Base-by-base conservation (phyloP, 2,797 vertebrate genomes). In the Dermochelys coriacea region DNA sequence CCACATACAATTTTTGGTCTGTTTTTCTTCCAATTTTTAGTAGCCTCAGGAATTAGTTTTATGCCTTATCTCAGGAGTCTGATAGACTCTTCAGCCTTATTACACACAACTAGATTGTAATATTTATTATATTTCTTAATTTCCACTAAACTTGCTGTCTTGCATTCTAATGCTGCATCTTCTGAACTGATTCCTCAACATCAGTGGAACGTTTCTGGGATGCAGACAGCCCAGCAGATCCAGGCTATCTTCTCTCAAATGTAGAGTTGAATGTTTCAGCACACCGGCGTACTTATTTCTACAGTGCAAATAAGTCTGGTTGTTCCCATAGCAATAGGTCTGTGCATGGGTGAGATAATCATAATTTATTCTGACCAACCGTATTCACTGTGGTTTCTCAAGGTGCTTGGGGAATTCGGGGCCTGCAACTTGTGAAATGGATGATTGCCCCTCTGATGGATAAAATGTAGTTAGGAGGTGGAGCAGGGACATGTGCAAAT, bases 111-210 rank as follows among this genome's bases (percentile, higher is more conserved):
- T 82, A 59, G 79, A 59, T 85, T 82, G 85, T 74, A 61, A 82
- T 55, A 75, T 29, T 71, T 90, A 79, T 55, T 93, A 93, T 94
- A 96, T 97, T 89, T 94, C 85, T 89, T 95, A 93, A 95, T 91
- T 96, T 89, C 92, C 85, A 93, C 75, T 80, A 91, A 59, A 92
- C 77, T 95, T 93, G 80, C 89, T 94, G 92, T 96, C 41, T 86
- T 78, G 47, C 12, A 52, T 15, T 54, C 18, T 23, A 86, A 49
- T 82, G 86, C 89, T 89, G 50, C 92, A 87, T 91, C 86, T 94
- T 94, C 81, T 6, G 21, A 89, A 94, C 95, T 91, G 94, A 55
- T 52, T 93, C 47, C 85, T 94, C 61, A 41, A 88, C 41, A 93
- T 79, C 54, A 18, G 88, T 4, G 0, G 96, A 94, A 94, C 59